These are phyloP conservation scores for Notarius quadriscutis DNA, from an alignment of 2,113 vertebrate genomes.

Conservation along the genomic window DNA sequence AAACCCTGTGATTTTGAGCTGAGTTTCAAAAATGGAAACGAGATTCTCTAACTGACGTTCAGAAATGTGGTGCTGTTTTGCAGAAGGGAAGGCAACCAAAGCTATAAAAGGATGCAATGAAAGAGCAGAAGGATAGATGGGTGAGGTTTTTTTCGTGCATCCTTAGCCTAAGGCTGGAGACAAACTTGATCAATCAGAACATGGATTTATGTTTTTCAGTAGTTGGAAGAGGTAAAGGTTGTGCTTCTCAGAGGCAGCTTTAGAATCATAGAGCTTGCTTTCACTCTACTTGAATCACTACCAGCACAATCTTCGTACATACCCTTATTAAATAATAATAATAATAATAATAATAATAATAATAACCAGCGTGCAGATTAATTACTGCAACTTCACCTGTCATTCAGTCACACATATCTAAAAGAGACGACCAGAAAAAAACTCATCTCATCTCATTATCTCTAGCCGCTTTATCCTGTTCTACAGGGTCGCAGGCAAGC, in stretches of 20 bases:
- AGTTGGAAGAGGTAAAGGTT: not conserved
- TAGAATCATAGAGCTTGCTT: not conserved
- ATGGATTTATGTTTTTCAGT: not conserved
- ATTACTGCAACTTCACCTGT: not conserved
- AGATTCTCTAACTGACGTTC: not conserved
- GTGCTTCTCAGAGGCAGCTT: not conserved
- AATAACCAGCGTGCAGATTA: not conserved
- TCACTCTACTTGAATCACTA: not conserved
- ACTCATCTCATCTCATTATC: too few relatives aligned
- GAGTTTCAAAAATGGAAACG: not conserved
- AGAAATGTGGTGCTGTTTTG: not conserved
- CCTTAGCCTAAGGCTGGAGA: not conserved
- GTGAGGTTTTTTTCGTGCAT: not conserved
- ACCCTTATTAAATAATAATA: not conserved
- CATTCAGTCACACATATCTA: not conserved
- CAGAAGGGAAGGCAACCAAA: not conserved
- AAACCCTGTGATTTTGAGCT: not conserved
- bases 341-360: too few relatives aligned
- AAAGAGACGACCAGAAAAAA: not conserved
- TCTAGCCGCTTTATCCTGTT: too few relatives aligned
- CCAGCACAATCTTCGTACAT: not conserved
- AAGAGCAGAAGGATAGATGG: not conserved
- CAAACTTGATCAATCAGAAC: not conserved
- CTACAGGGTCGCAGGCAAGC: too few relatives aligned
- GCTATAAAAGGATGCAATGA: not conserved